Evolutionary conservation across 2,797 vertebrate genomes (phyloP).

Genomic region (Todus mexicanus): DNA sequence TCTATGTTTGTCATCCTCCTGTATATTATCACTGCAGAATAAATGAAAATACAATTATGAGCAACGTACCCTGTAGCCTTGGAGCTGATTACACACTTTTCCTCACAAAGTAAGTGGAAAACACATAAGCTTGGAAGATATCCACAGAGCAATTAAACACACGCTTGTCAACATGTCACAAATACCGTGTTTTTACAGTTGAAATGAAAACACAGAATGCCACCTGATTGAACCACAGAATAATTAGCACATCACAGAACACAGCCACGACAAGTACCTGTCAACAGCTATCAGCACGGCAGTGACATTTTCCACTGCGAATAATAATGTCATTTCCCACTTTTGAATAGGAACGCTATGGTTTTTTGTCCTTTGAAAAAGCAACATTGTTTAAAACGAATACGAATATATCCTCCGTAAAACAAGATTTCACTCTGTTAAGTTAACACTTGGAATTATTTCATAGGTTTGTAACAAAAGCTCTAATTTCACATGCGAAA

Average conservation of each 20-base stretch:
- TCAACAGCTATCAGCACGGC: conserved; percentile 49
- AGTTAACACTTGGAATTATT: neutral
- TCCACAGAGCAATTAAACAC: conserved; percentile 30
- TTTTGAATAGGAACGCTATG: neutral
- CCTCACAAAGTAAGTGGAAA: neutral
- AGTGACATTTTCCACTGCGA: conserved; percentile 19
- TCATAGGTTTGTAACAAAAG: neutral
- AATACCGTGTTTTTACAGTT: conserved; percentile 2
- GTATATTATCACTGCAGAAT: neutral
- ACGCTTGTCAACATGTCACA: conserved; percentile 34
- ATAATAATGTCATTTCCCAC: conserved; percentile 16
- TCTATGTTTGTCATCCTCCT: neutral
- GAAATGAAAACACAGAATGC: conserved; percentile 59
- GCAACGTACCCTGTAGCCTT: neutral
- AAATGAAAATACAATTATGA: conserved; percentile 10
- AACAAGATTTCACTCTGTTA: conserved; percentile 2
- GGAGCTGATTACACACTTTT: neutral
- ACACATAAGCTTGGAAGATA: neutral
- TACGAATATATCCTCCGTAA: neutral
- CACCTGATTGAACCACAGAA: conserved; percentile 50
- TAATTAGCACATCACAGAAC: conserved; percentile 62
- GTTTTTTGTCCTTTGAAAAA: neutral
- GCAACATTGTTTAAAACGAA: neutral
- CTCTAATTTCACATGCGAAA: neutral
- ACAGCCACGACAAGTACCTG: conserved; percentile 24